phyloP scores from a whole-genome alignment of 2,888 invertebrate genomes.

The Drosophila diplacantha region DNA sequence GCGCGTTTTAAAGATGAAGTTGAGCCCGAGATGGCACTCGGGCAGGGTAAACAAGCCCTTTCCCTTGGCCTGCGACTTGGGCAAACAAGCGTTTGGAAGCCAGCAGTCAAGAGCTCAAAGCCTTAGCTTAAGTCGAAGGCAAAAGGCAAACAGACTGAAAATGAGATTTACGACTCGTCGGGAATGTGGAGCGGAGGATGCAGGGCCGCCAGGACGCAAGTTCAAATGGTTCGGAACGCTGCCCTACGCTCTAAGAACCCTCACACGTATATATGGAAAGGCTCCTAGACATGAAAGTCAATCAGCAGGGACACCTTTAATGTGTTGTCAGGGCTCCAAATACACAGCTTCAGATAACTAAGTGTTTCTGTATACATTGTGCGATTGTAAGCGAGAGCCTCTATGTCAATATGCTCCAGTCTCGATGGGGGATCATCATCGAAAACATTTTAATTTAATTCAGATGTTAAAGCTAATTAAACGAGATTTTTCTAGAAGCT shows the following conservation, averaged over 20 bases:
- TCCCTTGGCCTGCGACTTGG: constrained; percentile 10
- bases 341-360: constrained; percentile 8
- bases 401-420: background rate
- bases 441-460: background rate
- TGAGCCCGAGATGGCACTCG: constrained; percentile 9
- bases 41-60: constrained; percentile 10
- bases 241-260: constrained; percentile 1
- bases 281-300: constrained; percentile 48
- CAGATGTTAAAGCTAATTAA: background rate
- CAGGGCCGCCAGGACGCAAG: background rate
- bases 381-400: background rate
- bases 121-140: constrained; percentile 33
- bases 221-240: background rate
- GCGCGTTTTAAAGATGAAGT: background rate
- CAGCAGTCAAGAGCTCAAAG: constrained; percentile 37
- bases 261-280: constrained; percentile 14
- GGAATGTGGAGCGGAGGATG: background rate
- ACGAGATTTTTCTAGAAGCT: background rate
- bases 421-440: background rate
- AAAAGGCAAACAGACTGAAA: constrained; percentile 55
- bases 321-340: constrained; percentile 18
- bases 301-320: constrained; percentile 48
- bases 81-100: constrained; percentile 24
- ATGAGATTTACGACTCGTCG: constrained; percentile 49
- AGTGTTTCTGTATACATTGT: constrained; percentile 2